Evolutionary conservation across 2,888 invertebrate species (phyloP), one percentile per base, ranked within the genome.

Genomic region (Ramazzottius varieornatus): DNA sequence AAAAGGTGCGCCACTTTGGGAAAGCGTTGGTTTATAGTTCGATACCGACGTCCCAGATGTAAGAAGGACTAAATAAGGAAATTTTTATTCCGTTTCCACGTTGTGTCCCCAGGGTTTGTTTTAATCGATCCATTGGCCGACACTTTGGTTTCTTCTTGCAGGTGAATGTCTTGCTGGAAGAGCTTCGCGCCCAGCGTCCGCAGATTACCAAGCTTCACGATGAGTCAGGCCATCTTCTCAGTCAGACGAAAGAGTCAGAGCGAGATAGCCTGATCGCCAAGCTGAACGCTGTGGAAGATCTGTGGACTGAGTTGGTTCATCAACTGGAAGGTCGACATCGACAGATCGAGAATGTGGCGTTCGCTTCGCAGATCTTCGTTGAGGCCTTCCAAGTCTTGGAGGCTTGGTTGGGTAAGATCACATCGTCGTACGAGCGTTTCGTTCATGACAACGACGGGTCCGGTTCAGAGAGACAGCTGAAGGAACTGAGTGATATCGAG

Each of bases 241-340:
- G 29, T 4, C 54, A 29, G 20, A 54, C 54, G 16, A 54, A 29
- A 29, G 54, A 54, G 54, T 54, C 54, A 8, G 54, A 54, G 29
- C 54, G 54, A 24, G 4, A 29, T 4, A 54, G 29, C 24, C 29
- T 54, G 20, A 16, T 54, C 54, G 29, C 16, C n/a, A 54, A 54
- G 29, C 54, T 54, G 20, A 16, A 54, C 4, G 20, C 13, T 4
- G 54, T 54, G 54, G 54, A 34, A 33, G 67, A 67, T n/a, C 33
- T 67, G 33, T 54, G 24, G 33, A 67, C 72, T 79, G 85, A 86
- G 73, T 78, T 91, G 33, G 90, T 90, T 73, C 81, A 89, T 4
- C 88, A 89, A 71, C 78, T 91, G 32, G 90, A 90, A 77, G 87
- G 88, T 0, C 89, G 89, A 73, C 81, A 90, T 1, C 90, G 89